Evolutionary conservation across 2,888 invertebrate species (phyloP).

Genomic region (Phania funesta): DNA sequence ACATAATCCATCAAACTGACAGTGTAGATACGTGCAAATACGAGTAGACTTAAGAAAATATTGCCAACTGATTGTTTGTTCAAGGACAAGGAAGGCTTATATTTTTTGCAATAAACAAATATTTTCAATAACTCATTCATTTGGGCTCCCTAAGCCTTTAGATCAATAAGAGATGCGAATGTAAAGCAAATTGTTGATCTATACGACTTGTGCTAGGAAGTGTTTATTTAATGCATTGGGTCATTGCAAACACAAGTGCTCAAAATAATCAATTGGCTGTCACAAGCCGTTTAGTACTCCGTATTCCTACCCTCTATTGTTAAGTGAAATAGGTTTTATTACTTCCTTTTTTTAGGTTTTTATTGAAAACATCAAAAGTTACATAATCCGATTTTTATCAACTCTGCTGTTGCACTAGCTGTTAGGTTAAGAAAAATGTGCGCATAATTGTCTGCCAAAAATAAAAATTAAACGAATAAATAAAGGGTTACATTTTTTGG

Average conservation of each 20-base stretch:
- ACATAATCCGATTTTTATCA: not conserved
- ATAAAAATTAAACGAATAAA: constrained; percentile 23
- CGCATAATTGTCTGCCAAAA: not conserved
- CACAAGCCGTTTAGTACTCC: not conserved
- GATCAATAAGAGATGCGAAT: constrained; percentile 22
- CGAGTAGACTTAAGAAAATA: constrained; percentile 26
- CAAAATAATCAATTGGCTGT: constrained; percentile 46
- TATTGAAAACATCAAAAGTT: not conserved
- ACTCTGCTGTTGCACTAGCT: not conserved
- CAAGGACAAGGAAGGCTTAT: not conserved
- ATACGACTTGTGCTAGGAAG: not conserved
- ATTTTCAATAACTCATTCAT: constrained; percentile 39
- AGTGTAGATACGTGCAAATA: constrained; percentile 5
- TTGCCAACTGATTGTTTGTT: constrained; percentile 27
- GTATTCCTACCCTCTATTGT: constrained; percentile 29
- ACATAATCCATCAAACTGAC: constrained; percentile 10
- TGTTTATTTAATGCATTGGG: constrained; percentile 53
- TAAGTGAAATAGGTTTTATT: constrained; percentile 18
- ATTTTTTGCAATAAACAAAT: not conserved
- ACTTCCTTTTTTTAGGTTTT: constrained; percentile 16
- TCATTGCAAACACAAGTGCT: constrained; percentile 14
- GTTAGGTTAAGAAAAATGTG: not conserved
- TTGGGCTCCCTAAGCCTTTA: constrained; percentile 30
- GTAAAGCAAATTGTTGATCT: not conserved
- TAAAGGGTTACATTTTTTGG: constrained; percentile 42